A percentile compares a stretch with the other conserved stretches of the same genome.
These are phyloP conservation scores for Ceratina calcarata DNA, from an alignment of 1,140 invertebrate species.

Conservation along the genomic window DNA sequence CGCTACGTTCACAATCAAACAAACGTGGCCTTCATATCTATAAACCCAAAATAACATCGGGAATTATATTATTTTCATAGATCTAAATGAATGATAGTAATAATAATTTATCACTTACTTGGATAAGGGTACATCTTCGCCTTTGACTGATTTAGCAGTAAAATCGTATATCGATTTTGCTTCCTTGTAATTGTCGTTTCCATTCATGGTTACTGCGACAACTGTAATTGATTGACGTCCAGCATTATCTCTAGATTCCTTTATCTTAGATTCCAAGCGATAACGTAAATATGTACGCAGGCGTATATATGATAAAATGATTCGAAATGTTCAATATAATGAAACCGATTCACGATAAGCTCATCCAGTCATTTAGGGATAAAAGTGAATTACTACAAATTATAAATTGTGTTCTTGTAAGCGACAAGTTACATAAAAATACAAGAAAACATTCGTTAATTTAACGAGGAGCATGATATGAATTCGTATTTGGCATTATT, in stretches of 20 bases:
- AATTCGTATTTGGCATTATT: not conserved
- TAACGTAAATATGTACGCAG: not conserved
- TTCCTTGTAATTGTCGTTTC: slow-evolving; percentile 82
- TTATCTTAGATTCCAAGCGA: not conserved
- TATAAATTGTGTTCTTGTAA: not conserved
- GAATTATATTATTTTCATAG: no score
- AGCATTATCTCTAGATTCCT: not conserved
- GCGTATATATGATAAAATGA: not conserved
- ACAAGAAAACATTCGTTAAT: not conserved
- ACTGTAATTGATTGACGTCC: slow-evolving; percentile 38
- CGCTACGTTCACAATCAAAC: slow-evolving; percentile 93
- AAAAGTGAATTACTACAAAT: not conserved
- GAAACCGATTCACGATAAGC: not conserved
- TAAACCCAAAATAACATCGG: slow-evolving; percentile 19
- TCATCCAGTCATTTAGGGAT: not conserved
- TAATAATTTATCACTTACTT: slow-evolving; percentile 78
- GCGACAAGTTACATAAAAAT: not conserved
- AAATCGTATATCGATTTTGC: slow-evolving; percentile 90
- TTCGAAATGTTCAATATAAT: not conserved
- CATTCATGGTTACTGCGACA: slow-evolving; percentile 72
- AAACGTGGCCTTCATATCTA: slow-evolving; percentile 86
- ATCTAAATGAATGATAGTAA: not conserved
- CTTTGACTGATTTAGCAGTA: slow-evolving; percentile 87
- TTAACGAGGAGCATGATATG: not conserved
- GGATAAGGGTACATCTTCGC: slow-evolving; percentile 86